Evolutionary conservation across 2,888 invertebrate species (phyloP).

Genomic region (Callyntrura sp.): DNA sequence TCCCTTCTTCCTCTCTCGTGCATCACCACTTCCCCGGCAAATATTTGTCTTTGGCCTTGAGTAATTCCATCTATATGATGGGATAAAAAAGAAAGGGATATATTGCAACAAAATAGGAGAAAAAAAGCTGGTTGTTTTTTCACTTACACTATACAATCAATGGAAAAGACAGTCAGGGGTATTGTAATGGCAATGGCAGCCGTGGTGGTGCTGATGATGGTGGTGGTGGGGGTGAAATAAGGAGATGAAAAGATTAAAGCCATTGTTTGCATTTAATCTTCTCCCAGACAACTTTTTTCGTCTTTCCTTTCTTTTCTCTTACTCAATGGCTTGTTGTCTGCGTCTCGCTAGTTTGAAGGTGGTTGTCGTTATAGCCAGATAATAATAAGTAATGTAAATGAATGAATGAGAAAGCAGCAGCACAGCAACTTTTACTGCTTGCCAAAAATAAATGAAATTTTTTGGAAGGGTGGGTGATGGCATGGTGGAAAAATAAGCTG

Average conservation of each 20-base stretch:
- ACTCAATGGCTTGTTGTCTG: slow-evolving; percentile 10
- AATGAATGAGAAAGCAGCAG: slow-evolving; percentile 46
- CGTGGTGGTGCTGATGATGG: slow-evolving; percentile 9
- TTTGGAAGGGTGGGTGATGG: not conserved
- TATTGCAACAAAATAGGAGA: not conserved
- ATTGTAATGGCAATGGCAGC: not conserved
- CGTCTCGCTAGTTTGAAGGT: not conserved
- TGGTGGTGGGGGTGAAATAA: slow-evolving; percentile 34
- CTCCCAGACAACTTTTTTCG: slow-evolving; percentile 56
- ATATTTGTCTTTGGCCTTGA: slow-evolving; percentile 65
- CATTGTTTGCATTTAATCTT: slow-evolving; percentile 74
- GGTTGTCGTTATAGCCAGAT: not conserved
- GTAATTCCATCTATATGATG: slow-evolving; percentile 30
- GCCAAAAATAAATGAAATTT: not conserved
- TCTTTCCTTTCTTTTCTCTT: not conserved
- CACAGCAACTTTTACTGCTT: slow-evolving; percentile 25
- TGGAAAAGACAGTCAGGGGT: not conserved
- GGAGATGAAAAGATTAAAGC: slow-evolving; percentile 68
- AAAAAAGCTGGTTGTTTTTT: slow-evolving; percentile 52
- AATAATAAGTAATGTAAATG: slow-evolving; percentile 54
- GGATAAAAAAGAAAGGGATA: not conserved
- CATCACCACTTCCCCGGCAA: slow-evolving; percentile 46
- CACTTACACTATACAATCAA: not conserved
- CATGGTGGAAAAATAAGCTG: not conserved
- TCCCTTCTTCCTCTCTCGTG: not conserved